A percentile compares a stretch with the other conserved stretches of the same genome.
Evolutionary conservation across 2,888 invertebrate species (phyloP).

Genomic region (Cabera pusaria): DNA sequence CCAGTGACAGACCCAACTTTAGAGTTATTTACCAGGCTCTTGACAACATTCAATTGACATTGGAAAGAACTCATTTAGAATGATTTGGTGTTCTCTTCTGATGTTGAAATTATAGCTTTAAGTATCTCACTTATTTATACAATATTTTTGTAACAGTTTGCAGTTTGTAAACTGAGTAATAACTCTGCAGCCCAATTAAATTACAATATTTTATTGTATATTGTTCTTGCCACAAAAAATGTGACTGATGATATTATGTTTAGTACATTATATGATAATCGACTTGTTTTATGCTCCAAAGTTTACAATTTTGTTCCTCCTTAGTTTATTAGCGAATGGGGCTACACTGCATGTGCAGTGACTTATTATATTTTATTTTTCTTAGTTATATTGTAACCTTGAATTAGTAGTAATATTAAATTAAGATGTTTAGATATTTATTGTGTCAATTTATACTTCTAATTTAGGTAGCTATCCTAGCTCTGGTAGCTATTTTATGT

Average conservation of each 20-base stretch:
- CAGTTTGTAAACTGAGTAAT: conserved; percentile 8
- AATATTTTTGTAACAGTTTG: conserved; percentile 32
- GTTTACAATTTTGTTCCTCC: conserved; percentile 9
- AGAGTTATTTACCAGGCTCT: conserved; percentile 90
- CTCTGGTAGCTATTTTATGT: conserved; percentile 17
- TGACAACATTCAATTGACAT: conserved; percentile 85
- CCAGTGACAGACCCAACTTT: conserved; percentile 93
- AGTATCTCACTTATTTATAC: conserved; percentile 22
- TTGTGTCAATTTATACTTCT: conserved; percentile 33
- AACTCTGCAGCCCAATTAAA: conserved; percentile 2
- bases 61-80: conserved; percentile 73
- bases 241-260: conserved; percentile 2
- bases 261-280: no score
- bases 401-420: conserved; percentile 15
- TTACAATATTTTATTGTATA: not conserved
- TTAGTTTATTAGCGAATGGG: conserved; percentile 7
- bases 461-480: conserved; percentile 13
- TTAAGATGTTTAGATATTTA: conserved; percentile 29
- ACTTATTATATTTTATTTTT: conserved; percentile 10
- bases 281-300: not conserved
- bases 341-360: conserved; percentile 8
- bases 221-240: conserved; percentile 8
- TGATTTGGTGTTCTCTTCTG: conserved; percentile 35
- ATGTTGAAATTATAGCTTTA: conserved; percentile 18
- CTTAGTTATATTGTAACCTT: conserved; percentile 9